Conservation (phyloP, 92 coral and sea anemone species). For the Parazoanthus darwini region DNA sequence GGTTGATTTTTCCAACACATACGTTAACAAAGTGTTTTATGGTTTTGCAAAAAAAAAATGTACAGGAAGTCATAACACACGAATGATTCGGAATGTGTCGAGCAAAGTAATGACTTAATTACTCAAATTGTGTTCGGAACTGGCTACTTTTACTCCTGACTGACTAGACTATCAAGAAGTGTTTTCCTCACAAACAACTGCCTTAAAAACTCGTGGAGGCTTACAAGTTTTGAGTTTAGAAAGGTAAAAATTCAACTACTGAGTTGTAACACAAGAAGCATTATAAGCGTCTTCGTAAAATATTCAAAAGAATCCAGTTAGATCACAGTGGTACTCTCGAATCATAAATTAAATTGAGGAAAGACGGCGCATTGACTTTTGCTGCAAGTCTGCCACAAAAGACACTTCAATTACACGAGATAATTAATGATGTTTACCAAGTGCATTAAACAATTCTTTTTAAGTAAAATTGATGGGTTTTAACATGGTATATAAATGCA, state of each 20-base stretch:
- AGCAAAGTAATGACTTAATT: conserved; percentile 8
- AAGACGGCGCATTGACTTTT: neutral
- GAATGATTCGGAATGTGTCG: conserved; percentile 3
- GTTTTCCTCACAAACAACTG: neutral
- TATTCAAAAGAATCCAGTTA: neutral
- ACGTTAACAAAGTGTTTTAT: neutral
- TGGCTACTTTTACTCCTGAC: neutral
- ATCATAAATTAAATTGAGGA: conserved; percentile 1
- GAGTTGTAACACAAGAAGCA: neutral
- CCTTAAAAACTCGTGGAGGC: neutral
- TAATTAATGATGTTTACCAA: conserved; percentile 49
- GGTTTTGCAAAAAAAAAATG: conserved; percentile 10
- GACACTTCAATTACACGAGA: conserved; percentile 36
- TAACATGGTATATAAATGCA: conserved; percentile 39
- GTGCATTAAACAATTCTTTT: conserved; percentile 33
- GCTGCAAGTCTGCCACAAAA: conserved; percentile 1
- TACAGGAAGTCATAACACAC: neutral
- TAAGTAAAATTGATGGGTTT: conserved; percentile 42
- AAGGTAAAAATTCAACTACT: neutral
- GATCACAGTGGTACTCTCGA: neutral
- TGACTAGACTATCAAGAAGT: neutral
- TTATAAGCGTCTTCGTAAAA: neutral
- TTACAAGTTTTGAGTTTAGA: neutral
- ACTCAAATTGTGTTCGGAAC: conserved; percentile 12
- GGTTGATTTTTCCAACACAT: neutral